These are phyloP conservation scores for Candoia aspera DNA, from an alignment of 2,113 vertebrate species.

Conservation along the genomic window DNA sequence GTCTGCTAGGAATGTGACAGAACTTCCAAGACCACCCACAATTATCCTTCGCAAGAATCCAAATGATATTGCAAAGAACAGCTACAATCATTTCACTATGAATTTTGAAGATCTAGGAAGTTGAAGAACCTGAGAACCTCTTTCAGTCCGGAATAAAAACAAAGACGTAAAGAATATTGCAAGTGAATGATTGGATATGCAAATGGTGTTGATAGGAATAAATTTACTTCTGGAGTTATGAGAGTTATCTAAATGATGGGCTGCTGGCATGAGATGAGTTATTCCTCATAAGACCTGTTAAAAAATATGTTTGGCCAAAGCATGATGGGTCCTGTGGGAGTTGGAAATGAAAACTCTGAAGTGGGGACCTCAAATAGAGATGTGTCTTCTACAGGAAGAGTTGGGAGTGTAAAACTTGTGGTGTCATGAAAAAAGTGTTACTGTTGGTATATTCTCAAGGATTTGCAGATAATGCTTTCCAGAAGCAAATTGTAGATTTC, in stretches of 20 bases:
- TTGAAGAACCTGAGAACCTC: not conserved
- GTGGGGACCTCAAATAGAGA: not conserved
- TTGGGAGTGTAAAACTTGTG: not conserved
- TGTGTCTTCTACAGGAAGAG: not conserved
- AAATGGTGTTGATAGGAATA: not conserved
- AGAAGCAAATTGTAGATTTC: not conserved
- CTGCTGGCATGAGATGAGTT: not conserved
- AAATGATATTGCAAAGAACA: too few relatives aligned
- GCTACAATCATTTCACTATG: too few relatives aligned
- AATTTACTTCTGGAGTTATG: not conserved
- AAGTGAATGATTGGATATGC: not conserved
- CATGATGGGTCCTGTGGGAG: not conserved
- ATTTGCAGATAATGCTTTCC: not conserved
- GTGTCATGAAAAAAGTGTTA: not conserved
- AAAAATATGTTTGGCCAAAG: not conserved
- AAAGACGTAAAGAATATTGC: not conserved
- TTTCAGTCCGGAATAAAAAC: too few relatives aligned
- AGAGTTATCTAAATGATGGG: not conserved
- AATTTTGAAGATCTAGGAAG: not conserved
- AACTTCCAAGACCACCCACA: too few relatives aligned
- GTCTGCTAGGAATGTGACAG: too few relatives aligned
- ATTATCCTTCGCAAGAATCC: too few relatives aligned
- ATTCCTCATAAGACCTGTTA: not conserved
- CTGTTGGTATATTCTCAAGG: not conserved
- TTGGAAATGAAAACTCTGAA: not conserved